Percentiles rank a stretch among this genome's conserved stretches.
Evolutionary conservation across 2,113 vertebrate species (phyloP).

Genomic region (Mixornis gularis): DNA sequence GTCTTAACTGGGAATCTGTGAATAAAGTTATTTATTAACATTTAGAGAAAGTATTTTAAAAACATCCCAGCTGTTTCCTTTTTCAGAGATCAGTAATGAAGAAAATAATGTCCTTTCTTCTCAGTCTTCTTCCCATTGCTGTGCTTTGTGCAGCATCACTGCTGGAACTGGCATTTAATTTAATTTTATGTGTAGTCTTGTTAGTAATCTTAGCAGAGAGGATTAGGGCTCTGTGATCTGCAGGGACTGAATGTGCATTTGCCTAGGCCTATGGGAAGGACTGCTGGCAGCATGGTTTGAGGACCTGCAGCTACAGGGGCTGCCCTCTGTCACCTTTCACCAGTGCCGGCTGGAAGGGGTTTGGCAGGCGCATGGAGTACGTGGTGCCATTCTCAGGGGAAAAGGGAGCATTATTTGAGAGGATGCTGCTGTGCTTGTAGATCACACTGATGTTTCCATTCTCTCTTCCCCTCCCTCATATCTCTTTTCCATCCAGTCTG

Average conservation of each 20-base stretch:
- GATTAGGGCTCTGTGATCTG: neutral
- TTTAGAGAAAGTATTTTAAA: neutral
- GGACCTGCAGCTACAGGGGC: neutral
- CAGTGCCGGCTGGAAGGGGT: rapidly evolving
- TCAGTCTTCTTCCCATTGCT: neutral
- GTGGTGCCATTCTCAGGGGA: neutral
- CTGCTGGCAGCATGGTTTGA: neutral
- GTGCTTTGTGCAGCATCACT: neutral
- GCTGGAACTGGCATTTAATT: neutral
- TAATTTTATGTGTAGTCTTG: neutral
- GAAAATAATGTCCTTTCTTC: neutral
- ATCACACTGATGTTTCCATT: conserved; percentile 13
- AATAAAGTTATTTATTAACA: neutral
- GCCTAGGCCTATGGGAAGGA: neutral
- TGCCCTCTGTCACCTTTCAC: neutral
- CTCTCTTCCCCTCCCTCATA: neutral
- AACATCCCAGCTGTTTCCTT: neutral
- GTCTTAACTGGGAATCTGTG: neutral
- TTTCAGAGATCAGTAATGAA: neutral
- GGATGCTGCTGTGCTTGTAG: neutral
- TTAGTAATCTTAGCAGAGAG: neutral
- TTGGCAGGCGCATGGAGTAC: neutral
- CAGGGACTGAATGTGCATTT: neutral
- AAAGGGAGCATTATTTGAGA: neutral
- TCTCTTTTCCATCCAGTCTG: conserved; percentile 78